A percentile compares a stretch with the other conserved stretches of the same genome.
These are phyloP conservation scores for Pristionchus arcanus DNA, from an alignment of 2,888 invertebrate species.

Conservation along the genomic window DNA sequence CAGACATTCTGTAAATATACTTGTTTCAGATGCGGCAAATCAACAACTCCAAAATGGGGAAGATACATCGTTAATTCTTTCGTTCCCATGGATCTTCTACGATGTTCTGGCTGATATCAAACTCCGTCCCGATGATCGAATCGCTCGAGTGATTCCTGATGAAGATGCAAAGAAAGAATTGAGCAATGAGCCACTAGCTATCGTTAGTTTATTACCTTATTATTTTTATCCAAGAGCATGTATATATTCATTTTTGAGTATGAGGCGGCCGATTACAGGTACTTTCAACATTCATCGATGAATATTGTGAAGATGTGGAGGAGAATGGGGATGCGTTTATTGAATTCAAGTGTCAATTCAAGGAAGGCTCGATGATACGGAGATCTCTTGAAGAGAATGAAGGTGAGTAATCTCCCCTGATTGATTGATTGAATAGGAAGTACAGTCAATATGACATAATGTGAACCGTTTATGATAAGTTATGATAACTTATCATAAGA, in stretches of 20 bases:
- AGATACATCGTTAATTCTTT: not conserved
- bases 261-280: not conserved
- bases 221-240: too few species aligned
- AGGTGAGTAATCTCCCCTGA: not conserved
- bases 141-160: not conserved
- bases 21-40: constrained; percentile 5
- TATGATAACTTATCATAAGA: too few species aligned
- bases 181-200: constrained; percentile 22
- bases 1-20: not conserved
- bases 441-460: too few species aligned
- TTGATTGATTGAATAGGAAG: not conserved
- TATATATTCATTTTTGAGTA: not conserved
- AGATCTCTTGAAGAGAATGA: constrained; percentile 7
- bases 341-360: not conserved
- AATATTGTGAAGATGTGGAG: not conserved
- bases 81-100: constrained; percentile 36
- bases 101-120: constrained; percentile 23
- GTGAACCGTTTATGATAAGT: too few species aligned
- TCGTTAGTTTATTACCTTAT: not conserved
- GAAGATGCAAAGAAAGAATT: not conserved
- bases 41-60: not conserved
- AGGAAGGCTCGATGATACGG: not conserved
- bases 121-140: not conserved
- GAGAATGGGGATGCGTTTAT: not conserved
- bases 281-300: not conserved